Evolutionary conservation across 92 coral and sea anemone species (phyloP).

Genomic region (Isaurus tuberculatus): DNA sequence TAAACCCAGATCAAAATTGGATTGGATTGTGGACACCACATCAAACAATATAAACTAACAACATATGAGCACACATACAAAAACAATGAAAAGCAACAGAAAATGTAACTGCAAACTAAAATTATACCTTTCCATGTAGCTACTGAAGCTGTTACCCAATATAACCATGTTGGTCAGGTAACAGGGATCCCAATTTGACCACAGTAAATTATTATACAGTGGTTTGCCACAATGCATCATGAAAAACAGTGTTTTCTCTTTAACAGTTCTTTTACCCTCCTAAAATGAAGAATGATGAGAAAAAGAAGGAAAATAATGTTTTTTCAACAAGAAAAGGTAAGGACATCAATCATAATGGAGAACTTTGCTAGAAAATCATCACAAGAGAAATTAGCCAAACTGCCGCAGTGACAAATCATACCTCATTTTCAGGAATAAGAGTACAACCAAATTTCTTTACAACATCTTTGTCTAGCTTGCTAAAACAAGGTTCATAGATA

Average conservation of each 20-base stretch:
- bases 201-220: constrained; percentile 89
- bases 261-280: constrained; percentile 89
- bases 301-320: neutral
- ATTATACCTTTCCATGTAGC: constrained; percentile 85
- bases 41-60: too few relatives aligned
- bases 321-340: constrained; percentile 11
- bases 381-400: neutral
- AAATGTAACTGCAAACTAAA: too few relatives aligned
- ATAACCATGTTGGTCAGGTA: constrained; percentile 72
- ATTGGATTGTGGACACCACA: too few relatives aligned
- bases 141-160: constrained; percentile 88
- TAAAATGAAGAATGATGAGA: constrained; percentile 9
- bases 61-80: too few relatives aligned
- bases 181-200: constrained; percentile 94
- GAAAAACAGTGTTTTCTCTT: constrained; percentile 71
- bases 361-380: neutral
- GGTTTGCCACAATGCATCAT: constrained; percentile 97
- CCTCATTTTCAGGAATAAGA: constrained; percentile 84
- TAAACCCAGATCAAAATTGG: too few relatives aligned
- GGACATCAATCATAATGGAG: too few relatives aligned
- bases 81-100: neutral
- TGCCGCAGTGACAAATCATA: neutral
- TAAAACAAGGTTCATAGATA: constrained; percentile 90
- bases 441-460: constrained; percentile 74
- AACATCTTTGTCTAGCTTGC: constrained; percentile 63